A percentile compares a stretch with the other conserved stretches of the same genome.
phyloP scores from a whole-genome alignment of 1,140 invertebrate genomes.

The Drosophila dunni region DNA sequence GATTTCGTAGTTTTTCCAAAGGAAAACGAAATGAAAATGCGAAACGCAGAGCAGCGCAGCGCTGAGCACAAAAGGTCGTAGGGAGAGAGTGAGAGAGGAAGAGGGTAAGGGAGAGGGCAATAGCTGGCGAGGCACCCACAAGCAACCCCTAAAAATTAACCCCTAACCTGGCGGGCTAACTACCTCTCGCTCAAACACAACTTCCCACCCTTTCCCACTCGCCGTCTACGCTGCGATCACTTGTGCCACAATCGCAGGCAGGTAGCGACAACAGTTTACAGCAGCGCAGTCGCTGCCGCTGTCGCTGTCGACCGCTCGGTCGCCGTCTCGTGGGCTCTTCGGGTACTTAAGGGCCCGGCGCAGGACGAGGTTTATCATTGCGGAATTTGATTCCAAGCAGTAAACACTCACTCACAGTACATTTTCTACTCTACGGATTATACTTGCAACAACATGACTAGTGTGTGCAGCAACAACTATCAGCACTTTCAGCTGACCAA shows the following conservation, averaged over 20 bases:
- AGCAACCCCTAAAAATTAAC: conserved; percentile 40
- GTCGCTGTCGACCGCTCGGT: conserved; percentile 5
- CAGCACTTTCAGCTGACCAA: conserved; percentile 75
- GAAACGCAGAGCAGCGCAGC: conserved; percentile 12
- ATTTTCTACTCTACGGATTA: conserved; percentile 52
- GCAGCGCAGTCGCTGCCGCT: conserved; percentile 17
- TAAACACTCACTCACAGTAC: conserved; percentile 44
- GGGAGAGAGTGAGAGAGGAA: conserved; percentile 16
- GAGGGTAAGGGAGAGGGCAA: conserved; percentile 3
- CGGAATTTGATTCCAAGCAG: conserved; percentile 83
- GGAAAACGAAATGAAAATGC: conserved; percentile 48
- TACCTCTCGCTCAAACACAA: neutral
- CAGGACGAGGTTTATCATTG: conserved; percentile 84
- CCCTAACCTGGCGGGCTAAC: conserved; percentile 8
- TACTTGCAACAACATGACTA: conserved; percentile 67
- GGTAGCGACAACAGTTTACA: conserved; percentile 38
- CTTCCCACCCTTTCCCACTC: too few species aligned
- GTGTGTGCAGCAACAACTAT: conserved; percentile 69
- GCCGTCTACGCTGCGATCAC: conserved; percentile 19
- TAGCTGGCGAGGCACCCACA: conserved; percentile 16
- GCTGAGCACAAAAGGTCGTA: conserved; percentile 2
- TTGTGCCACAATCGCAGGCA: conserved; percentile 29
- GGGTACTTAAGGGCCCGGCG: conserved; percentile 66
- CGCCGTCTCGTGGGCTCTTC: neutral
- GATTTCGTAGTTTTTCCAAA: conserved; percentile 72